Percentiles rank a stretch among this genome's conserved stretches.
These are phyloP conservation scores for Salvelinus sp. DNA, from an alignment of 2,113 vertebrate genomes.

Conservation along the genomic window DNA sequence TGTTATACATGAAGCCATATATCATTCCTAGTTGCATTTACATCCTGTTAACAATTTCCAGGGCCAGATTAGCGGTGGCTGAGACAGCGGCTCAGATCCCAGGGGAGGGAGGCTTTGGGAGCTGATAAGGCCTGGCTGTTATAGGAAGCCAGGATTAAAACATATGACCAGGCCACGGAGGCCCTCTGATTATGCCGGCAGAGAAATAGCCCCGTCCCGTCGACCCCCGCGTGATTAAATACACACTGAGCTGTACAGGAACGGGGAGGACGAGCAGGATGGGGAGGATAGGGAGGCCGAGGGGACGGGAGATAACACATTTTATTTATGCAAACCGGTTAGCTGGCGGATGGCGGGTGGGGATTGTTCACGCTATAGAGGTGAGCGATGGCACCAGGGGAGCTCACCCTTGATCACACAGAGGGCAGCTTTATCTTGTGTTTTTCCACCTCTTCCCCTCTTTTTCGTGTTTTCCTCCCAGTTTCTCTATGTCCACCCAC, in stretches of 20 bases:
- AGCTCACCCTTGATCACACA: slow-evolving; percentile 71
- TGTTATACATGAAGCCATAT: slow-evolving; percentile 78
- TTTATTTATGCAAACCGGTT: slow-evolving; percentile 77
- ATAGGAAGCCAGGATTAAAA: slow-evolving; percentile 79
- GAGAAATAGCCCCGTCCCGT: slow-evolving; percentile 73
- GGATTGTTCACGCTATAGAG: slow-evolving; percentile 75
- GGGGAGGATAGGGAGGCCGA: slow-evolving; percentile 60
- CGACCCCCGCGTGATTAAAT: slow-evolving; percentile 75
- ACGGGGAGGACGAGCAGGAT: not conserved
- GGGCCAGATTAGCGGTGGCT: slow-evolving; percentile 74
- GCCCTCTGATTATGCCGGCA: slow-evolving; percentile 75
- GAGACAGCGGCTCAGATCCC: slow-evolving; percentile 75
- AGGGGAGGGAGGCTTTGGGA: slow-evolving; percentile 77
- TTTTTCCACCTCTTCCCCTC: slow-evolving; percentile 35
- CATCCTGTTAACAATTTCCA: slow-evolving; percentile 82
- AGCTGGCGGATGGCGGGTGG: slow-evolving; percentile 69
- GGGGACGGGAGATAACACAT: slow-evolving; percentile 75
- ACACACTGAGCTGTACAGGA: slow-evolving; percentile 28
- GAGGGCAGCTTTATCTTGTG: slow-evolving; percentile 61
- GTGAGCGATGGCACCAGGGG: slow-evolving; percentile 65
- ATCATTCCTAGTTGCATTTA: slow-evolving; percentile 79
- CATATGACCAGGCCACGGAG: slow-evolving; percentile 75
- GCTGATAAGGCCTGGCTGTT: slow-evolving; percentile 78
- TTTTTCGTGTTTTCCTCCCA: not conserved
- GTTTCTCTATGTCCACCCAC: not conserved